These are phyloP conservation scores for Drosophila glabriapex DNA, from an alignment of 2,888 invertebrate species.

Conservation along the genomic window DNA sequence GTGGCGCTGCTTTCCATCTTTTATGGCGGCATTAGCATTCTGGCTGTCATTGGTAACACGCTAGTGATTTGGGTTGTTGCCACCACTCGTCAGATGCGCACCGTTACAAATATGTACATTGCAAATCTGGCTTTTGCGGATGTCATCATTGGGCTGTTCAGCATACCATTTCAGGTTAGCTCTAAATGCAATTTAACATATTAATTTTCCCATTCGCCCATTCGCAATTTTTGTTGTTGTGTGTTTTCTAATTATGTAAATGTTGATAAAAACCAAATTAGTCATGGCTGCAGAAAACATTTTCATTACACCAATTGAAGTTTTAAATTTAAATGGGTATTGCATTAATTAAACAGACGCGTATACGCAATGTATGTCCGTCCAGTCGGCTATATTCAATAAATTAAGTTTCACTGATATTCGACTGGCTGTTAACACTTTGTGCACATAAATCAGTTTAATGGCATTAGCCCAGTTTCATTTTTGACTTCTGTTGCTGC, in stretches of 20 bases:
- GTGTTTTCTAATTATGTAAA: slow-evolving; percentile 51
- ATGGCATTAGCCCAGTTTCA: slow-evolving; percentile 69
- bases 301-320: slow-evolving; percentile 42
- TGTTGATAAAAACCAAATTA: slow-evolving; percentile 30
- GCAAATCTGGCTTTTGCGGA: slow-evolving; percentile 94
- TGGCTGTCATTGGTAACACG: slow-evolving; percentile 93
- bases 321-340: slow-evolving; percentile 33
- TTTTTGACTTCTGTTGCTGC: slow-evolving; percentile 35
- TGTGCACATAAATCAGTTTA: slow-evolving; percentile 69
- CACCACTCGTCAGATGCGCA: slow-evolving; percentile 92
- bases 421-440: slow-evolving; percentile 57
- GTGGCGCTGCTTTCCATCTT: slow-evolving; percentile 91
- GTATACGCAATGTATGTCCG: slow-evolving; percentile 47
- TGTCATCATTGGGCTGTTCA: slow-evolving; percentile 93
- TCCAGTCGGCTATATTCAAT: slow-evolving; percentile 36
- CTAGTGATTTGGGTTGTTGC: slow-evolving; percentile 94
- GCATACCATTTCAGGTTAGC: slow-evolving; percentile 91
- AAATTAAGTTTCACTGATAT: slow-evolving; percentile 59
- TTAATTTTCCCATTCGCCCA: slow-evolving; percentile 21
- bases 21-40: slow-evolving; percentile 92
- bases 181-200: slow-evolving; percentile 25
- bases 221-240: neutral
- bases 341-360: slow-evolving; percentile 55
- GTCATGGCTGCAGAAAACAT: slow-evolving; percentile 26
- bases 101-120: slow-evolving; percentile 94